Conservation (phyloP, 2,888 invertebrate species). For the Cyaniris semiargus region DNA sequence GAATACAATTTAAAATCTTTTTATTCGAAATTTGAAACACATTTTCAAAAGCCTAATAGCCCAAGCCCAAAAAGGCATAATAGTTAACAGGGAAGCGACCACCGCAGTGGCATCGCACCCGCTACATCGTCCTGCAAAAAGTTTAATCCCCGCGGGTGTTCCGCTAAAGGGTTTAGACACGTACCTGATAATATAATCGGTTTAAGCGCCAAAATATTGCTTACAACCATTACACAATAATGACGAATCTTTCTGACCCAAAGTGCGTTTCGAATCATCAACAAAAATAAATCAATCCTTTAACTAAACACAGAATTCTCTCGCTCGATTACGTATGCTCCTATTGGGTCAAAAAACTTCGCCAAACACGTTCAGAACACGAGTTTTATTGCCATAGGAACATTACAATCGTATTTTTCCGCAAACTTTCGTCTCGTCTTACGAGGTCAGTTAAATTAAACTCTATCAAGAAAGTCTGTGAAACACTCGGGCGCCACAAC, state of each 20-base stretch:
- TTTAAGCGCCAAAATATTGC: neutral
- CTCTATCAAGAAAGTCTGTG: conserved; percentile 16
- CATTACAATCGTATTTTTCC: conserved; percentile 5
- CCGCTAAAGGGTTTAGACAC: conserved; percentile 13
- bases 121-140: conserved; percentile 19
- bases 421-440: conserved; percentile 4
- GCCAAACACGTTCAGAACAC: neutral
- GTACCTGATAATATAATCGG: neutral
- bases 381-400: conserved; percentile 13
- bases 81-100: conserved; percentile 1
- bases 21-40: neutral
- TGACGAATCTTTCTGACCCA: neutral
- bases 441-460: conserved; percentile 4
- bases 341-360: neutral
- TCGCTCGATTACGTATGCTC: no score
- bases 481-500: neutral
- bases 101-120: neutral
- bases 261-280: no score
- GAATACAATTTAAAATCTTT: neutral
- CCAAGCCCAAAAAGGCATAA: neutral
- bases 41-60: neutral
- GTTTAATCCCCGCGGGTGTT: neutral
- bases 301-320: no score
- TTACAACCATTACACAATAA: neutral
- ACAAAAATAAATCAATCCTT: no score